phyloP scores from a whole-genome alignment of 2,113 vertebrate species.

The Jacana jacana region DNA sequence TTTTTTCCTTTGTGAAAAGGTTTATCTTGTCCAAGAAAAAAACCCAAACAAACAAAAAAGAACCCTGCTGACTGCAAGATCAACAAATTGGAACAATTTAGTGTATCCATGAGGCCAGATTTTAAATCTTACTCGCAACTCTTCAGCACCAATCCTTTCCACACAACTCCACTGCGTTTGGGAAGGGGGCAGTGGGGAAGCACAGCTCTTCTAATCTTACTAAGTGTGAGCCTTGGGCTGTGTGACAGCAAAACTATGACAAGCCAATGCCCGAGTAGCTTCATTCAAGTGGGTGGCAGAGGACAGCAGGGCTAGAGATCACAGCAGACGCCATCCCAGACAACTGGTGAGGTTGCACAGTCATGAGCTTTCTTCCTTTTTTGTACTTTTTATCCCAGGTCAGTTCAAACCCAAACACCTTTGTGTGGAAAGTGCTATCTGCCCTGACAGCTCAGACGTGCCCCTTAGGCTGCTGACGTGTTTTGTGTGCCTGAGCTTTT shows the following conservation, averaged over 20 bases:
- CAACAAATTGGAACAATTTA: background rate
- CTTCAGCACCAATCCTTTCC: background rate
- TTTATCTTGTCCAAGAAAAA: background rate
- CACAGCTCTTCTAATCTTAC: background rate
- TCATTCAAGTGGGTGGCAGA: background rate
- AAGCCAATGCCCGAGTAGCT: background rate
- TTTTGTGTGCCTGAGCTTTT: background rate
- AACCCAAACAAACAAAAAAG: background rate
- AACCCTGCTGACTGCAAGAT: background rate
- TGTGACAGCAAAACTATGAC: background rate
- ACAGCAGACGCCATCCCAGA: background rate
- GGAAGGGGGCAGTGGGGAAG: background rate
- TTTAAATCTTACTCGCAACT: background rate
- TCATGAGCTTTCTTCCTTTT: background rate
- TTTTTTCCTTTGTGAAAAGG: background rate
- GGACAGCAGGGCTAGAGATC: background rate
- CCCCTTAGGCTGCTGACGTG: rapidly evolving
- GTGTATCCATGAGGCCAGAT: background rate
- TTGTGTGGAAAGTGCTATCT: background rate
- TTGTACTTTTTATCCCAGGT: background rate
- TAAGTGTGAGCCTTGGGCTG: background rate
- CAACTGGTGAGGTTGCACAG: background rate
- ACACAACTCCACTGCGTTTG: background rate
- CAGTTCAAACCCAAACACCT: background rate
- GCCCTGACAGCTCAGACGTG: background rate